Evolutionary conservation across 2,888 invertebrate species (phyloP), one percentile per base, ranked within the genome.

Genomic region (Abscondita cerata): DNA sequence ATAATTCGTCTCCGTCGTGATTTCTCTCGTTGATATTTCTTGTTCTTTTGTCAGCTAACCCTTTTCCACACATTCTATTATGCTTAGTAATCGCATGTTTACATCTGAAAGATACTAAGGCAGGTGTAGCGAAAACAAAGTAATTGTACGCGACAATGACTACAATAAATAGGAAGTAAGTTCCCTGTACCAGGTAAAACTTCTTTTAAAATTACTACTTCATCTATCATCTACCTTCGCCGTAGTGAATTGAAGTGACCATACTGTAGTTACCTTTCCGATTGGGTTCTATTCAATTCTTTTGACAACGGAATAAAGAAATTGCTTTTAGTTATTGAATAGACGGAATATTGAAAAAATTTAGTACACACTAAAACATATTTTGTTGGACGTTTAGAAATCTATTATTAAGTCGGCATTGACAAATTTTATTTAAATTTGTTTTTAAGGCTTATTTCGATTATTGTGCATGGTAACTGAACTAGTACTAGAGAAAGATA

Each of bases 271-370:
- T 40, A 56, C 60, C 63, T 60, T 62, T 59, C 55, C 65, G 65
- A 68, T 67, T 62, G 62, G 59, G 50, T n/a, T 64, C 64, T 62
- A 67, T 68, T 64, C 62, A 44, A 64, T 31, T 51, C n/a, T 47
- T 58, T 60, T 65, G 65, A 67, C 66, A 61, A 56, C 62, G 46
- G 60, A 62, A 65, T 68, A 68, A 64, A 68, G 68, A 68, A 65
- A 62, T 68, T 67, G 62, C 65, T 65, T 67, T 55, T 38, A 31
- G 46, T 15, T 16, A 34, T 40, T 38, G 34, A 60, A 60, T 41
- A 51, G 47, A 34, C 12, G 51, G 53, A 50, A 40, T 52, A 59
- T 59, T 59, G 59, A 59, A 59, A 54, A 25, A 59, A 50, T 59
- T 54, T 48, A 53, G 52, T 33, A 16, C 15, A 25, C 5, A 51